These are phyloP conservation scores for Bombus superbus DNA, from an alignment of 1,140 invertebrate genomes.

Conservation along the genomic window DNA sequence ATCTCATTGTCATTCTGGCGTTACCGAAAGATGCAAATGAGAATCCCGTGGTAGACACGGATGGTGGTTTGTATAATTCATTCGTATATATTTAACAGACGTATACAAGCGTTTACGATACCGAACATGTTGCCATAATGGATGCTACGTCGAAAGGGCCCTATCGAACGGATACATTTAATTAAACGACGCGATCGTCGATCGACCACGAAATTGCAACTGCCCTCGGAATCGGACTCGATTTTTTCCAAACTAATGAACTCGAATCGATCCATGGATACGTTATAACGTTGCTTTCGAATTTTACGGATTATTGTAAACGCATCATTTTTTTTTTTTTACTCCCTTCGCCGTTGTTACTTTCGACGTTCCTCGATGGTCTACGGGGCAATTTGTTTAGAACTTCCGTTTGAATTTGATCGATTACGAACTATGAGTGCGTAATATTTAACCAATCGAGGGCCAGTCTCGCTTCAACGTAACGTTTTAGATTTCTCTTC, in stretches of 20 bases:
- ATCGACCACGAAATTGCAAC: neutral
- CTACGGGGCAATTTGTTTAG: too few relatives aligned
- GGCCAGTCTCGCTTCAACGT: too few relatives aligned
- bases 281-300: neutral
- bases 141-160: neutral
- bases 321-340: too few relatives aligned
- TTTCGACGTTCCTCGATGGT: neutral
- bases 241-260: neutral
- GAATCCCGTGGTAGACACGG: constrained; percentile 8
- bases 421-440: too few relatives aligned
- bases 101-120: constrained; percentile 11
- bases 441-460: too few relatives aligned
- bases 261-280: neutral
- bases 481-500: too few relatives aligned
- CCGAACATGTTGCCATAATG: constrained; percentile 25
- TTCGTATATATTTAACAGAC: constrained; percentile 31
- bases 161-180: constrained; percentile 13
- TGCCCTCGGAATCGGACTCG: neutral
- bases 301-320: neutral
- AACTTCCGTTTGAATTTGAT: too few relatives aligned
- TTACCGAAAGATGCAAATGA: constrained; percentile 30
- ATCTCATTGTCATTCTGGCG: constrained; percentile 33
- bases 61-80: constrained; percentile 28
- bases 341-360: too few relatives aligned
- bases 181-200: constrained; percentile 10